A percentile compares a stretch with the other conserved stretches of the same genome.
These are phyloP conservation scores for Drosophila buzzatii DNA, from an alignment of 2,888 invertebrate genomes.

Conservation along the genomic window DNA sequence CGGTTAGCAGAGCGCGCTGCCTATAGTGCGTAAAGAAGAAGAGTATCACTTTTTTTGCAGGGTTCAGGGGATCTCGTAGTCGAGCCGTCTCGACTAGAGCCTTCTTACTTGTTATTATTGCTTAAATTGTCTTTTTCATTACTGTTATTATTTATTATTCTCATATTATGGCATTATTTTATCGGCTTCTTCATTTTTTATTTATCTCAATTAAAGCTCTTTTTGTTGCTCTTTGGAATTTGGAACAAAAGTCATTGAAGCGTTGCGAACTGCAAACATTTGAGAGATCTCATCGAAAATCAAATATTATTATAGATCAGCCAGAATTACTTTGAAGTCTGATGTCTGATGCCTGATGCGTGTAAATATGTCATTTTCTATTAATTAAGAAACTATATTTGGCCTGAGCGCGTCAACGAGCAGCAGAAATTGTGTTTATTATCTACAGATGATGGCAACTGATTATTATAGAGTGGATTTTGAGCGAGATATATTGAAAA, in stretches of 20 bases:
- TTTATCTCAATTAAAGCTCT: slow-evolving; percentile 44
- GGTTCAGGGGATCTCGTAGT: too few relatives aligned
- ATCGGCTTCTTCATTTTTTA: slow-evolving; percentile 15
- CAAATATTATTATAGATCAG: slow-evolving; percentile 16
- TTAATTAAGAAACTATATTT: slow-evolving; percentile 30
- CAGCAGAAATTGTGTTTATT: neutral
- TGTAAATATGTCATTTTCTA: slow-evolving; percentile 15
- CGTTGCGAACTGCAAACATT: slow-evolving; percentile 15
- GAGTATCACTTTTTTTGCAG: too few relatives aligned
- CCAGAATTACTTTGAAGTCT: slow-evolving; percentile 9
- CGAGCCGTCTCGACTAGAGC: too few relatives aligned
- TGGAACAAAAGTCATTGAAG: slow-evolving; percentile 27
- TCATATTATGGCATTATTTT: slow-evolving; percentile 34
- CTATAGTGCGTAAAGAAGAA: too few relatives aligned
- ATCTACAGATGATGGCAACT: neutral
- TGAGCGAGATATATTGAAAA: neutral
- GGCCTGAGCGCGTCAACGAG: neutral
- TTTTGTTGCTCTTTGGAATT: slow-evolving; percentile 29
- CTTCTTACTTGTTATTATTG: too few relatives aligned
- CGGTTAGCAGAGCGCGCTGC: too few relatives aligned
- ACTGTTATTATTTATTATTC: slow-evolving; percentile 34
- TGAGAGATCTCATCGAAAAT: neutral
- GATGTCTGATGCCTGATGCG: slow-evolving; percentile 8
- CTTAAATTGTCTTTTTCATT: slow-evolving; percentile 30
- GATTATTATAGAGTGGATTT: neutral